Percentiles rank a stretch among this genome's conserved stretches.
These are phyloP conservation scores for Lamellibrachia satsuma DNA, from an alignment of 2,888 invertebrate genomes.

Conservation along the genomic window DNA sequence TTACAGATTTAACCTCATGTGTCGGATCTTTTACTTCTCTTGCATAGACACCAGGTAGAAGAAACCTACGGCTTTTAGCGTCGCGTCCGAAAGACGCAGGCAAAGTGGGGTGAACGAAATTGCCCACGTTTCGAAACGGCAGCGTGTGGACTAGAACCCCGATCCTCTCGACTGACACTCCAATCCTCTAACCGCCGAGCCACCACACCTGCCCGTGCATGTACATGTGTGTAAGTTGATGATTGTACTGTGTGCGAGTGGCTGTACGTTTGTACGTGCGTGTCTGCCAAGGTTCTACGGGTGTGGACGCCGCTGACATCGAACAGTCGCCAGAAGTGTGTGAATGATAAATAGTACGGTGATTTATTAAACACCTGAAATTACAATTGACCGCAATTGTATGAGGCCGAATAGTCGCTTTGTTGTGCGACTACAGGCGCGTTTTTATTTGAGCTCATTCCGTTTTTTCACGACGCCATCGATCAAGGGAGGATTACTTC, in stretches of 20 bases:
- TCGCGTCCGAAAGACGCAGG: too few relatives aligned
- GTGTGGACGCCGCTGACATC: background rate
- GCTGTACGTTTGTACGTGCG: background rate
- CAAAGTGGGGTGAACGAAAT: too few relatives aligned
- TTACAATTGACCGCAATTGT: background rate
- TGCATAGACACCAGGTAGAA: too few relatives aligned
- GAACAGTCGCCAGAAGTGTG: background rate
- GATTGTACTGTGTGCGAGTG: background rate
- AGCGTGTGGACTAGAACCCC: too few relatives aligned
- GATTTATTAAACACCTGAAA: constrained; percentile 10
- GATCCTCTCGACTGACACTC: too few relatives aligned
- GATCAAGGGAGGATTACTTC: background rate
- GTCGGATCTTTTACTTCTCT: too few relatives aligned
- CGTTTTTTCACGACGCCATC: background rate
- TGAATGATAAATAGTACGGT: background rate
- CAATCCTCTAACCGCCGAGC: too few relatives aligned
- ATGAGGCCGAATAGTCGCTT: background rate
- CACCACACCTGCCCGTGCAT: too few relatives aligned
- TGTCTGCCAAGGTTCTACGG: background rate
- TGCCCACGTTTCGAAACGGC: too few relatives aligned
- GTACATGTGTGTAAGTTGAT: background rate
- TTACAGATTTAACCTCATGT: too few relatives aligned
- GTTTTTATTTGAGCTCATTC: background rate
- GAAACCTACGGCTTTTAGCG: too few relatives aligned
- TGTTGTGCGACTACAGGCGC: background rate